Percentiles rank a stretch among this genome's conserved stretches.
These are phyloP conservation scores for Copidosoma floridanum DNA, from an alignment of 1,140 invertebrate species.

Conservation along the genomic window DNA sequence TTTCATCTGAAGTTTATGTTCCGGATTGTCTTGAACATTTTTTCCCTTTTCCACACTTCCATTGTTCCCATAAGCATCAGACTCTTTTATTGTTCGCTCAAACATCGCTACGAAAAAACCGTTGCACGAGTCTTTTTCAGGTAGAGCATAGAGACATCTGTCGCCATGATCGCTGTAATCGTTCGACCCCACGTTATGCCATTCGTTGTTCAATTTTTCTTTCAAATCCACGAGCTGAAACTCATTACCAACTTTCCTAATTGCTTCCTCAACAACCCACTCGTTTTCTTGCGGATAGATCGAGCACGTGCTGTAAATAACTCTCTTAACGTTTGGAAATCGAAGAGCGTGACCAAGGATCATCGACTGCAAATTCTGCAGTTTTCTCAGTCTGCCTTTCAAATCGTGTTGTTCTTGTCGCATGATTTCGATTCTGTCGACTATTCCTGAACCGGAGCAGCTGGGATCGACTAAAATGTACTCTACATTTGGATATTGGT, in stretches of 20 bases:
- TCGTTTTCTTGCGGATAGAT: conserved; percentile 90
- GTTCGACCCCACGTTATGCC: conserved; percentile 67
- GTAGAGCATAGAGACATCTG: conserved; percentile 75
- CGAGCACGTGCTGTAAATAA: conserved; percentile 96
- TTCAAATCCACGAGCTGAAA: conserved; percentile 65
- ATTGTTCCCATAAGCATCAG: too few species aligned
- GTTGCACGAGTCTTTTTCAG: conserved; percentile 77
- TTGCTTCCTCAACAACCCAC: conserved; percentile 72
- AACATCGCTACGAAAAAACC: conserved; percentile 95
- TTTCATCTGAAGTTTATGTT: conserved; percentile 1
- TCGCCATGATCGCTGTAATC: conserved; percentile 65
- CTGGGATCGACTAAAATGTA: conserved; percentile 94
- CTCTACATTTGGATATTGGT: conserved; percentile 69
- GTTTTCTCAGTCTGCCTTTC: conserved; percentile 61
- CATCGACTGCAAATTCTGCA: conserved; percentile 81
- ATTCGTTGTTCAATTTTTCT: conserved; percentile 61
- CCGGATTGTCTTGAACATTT: too few species aligned
- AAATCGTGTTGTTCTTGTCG: background rate
- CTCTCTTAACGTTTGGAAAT: conserved; percentile 79
- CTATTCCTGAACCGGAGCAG: conserved; percentile 88
- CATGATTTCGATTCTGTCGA: conserved; percentile 16
- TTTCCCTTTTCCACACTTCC: too few species aligned
- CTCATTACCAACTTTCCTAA: conserved; percentile 57
- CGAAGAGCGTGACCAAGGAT: conserved; percentile 83
- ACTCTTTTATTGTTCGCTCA: conserved; percentile 58